Evolutionary conservation across 2,113 vertebrate genomes (phyloP), one percentile per base, ranked within the genome.

Genomic region (Anguilla rostrata): DNA sequence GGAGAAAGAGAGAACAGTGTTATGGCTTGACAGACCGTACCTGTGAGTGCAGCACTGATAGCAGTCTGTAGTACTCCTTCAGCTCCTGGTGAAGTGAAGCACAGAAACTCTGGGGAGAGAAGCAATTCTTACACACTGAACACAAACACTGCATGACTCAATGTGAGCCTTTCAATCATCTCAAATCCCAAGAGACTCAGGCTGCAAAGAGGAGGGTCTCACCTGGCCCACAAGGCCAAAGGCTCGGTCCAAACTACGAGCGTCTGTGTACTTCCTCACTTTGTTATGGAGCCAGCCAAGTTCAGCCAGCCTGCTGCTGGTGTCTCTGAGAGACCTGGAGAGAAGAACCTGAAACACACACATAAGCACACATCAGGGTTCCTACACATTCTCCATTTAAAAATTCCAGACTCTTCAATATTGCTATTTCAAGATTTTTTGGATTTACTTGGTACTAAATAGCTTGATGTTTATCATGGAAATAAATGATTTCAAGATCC

Each of bases 171-270:
- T 53, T 53, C 49, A 9, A 53, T 53, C 12, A 2, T 53, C 49
- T 39, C 3, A 16, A 40, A 66, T 4, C 60, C 60, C 1, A 20
- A 20, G 3, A 20, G 57, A 3, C 11, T 14, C 57, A 14, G 57
- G 57, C 18, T 60, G 15, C 18, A 26, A 26, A 7, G 40, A 39
- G 29, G 11, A 46, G 18, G 79, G 39, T 66, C 89, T n/a, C 93
- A 99, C 98, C 97, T 99, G 98, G 85, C 98, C 98, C 14, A 99
- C 98, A 56, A 99, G 94, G 86, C 98, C 98, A 87, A 99, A 98
- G 0, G 98, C 97, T 71, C 97, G 97, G 93, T 99, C 98, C 18
- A 99, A 94, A 88, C 97, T 98, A 83, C 97, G 95, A 91, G 97
- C 96, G 89, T 99, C 98, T 0, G 97, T 97, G 60, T 98, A 99